Evolutionary conservation across 2,888 invertebrate genomes (phyloP).

Genomic region (Labia minor): DNA sequence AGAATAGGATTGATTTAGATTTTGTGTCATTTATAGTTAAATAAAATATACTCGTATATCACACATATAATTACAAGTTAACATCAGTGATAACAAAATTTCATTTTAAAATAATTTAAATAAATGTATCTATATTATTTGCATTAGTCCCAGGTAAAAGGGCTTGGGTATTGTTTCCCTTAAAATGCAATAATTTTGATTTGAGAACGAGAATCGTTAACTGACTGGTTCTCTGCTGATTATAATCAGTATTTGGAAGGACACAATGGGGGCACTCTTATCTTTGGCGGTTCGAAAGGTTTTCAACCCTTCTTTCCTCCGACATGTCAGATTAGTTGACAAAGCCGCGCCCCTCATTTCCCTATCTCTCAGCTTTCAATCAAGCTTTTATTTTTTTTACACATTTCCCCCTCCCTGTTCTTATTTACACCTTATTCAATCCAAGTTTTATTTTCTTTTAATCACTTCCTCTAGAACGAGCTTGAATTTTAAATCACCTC

Average conservation of each 20-base stretch:
- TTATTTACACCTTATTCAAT: neutral
- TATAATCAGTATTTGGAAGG: neutral
- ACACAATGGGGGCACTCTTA: neutral
- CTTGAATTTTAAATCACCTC: too few species aligned
- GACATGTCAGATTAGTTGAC: neutral
- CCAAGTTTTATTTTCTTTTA: neutral
- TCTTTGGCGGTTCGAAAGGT: neutral
- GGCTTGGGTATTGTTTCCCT: too few species aligned
- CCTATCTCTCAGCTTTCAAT: conserved; percentile 2
- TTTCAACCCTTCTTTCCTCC: neutral
- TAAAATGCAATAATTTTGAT: too few species aligned
- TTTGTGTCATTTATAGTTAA: too few species aligned
- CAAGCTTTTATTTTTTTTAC: neutral
- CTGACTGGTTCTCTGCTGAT: neutral
- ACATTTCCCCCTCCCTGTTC: neutral
- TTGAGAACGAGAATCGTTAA: neutral
- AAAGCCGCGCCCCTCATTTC: conserved; percentile 2
- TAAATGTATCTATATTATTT: too few species aligned
- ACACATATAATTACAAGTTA: too few species aligned
- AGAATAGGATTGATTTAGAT: too few species aligned
- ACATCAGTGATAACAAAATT: too few species aligned
- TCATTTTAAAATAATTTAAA: too few species aligned
- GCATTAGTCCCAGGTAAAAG: too few species aligned
- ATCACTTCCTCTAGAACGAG: too few species aligned
- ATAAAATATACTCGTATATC: too few species aligned